Conservation (phyloP, 2,113 vertebrate genomes). For the Kryptolebias marmoratus region DNA sequence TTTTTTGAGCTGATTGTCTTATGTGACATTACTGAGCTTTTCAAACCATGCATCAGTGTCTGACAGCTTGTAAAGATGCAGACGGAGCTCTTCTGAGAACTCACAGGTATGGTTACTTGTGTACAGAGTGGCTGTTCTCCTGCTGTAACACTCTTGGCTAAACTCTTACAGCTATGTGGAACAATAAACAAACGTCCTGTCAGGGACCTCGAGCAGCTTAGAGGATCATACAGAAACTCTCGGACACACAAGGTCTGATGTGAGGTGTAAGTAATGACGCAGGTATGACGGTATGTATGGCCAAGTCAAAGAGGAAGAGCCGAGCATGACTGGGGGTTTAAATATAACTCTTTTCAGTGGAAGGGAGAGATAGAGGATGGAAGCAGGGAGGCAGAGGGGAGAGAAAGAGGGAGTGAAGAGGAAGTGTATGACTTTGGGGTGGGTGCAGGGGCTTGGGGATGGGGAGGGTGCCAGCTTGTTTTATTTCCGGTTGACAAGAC, state of each 20-base stretch:
- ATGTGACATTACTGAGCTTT: background rate
- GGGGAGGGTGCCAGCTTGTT: slow-evolving; percentile 82
- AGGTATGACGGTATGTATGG: slow-evolving; percentile 70
- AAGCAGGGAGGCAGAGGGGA: slow-evolving; percentile 57
- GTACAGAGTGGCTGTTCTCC: slow-evolving; percentile 37
- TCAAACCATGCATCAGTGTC: background rate
- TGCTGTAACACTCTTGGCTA: slow-evolving; percentile 8
- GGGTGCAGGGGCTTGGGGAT: slow-evolving; percentile 76
- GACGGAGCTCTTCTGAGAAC: slow-evolving; percentile 1
- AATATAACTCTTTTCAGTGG: slow-evolving; percentile 70
- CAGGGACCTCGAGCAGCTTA: slow-evolving; percentile 23
- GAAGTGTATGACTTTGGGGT: slow-evolving; percentile 79
- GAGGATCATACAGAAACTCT: slow-evolving; percentile 31
- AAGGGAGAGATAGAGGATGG: slow-evolving; percentile 68
- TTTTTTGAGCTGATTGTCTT: background rate
- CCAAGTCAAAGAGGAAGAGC: slow-evolving; percentile 47
- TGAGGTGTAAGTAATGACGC: slow-evolving; percentile 62
- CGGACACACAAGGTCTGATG: slow-evolving; percentile 43
- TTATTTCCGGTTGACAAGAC: slow-evolving; percentile 84
- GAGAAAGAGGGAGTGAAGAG: slow-evolving; percentile 73
- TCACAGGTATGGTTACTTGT: slow-evolving; percentile 33
- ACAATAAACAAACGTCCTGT: slow-evolving; percentile 52
- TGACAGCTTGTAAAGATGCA: slow-evolving; percentile 1
- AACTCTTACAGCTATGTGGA: slow-evolving; percentile 16
- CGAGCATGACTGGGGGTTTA: slow-evolving; percentile 62